A percentile compares a stretch with the other conserved stretches of the same genome.
Conservation (phyloP, 2,797 vertebrate genomes). For the Euphonia xanthogaster region DNA sequence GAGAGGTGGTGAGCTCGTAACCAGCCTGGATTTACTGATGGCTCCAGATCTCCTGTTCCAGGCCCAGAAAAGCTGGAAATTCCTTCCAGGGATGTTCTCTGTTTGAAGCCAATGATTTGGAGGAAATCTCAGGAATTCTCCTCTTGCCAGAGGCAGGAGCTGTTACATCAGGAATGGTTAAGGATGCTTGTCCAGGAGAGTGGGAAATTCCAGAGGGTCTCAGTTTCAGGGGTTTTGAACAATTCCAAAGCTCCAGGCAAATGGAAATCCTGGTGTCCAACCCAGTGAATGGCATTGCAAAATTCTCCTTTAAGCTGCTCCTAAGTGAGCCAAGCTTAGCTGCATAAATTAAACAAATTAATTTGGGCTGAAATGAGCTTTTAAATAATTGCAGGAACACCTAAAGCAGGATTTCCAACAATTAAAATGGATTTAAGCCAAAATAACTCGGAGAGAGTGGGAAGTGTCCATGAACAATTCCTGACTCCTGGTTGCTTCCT, state of each 20-base stretch:
- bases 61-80: conserved; percentile 18
- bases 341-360: background rate
- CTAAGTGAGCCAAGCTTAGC: background rate
- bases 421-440: background rate
- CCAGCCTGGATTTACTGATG: background rate
- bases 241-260: background rate
- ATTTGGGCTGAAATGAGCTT: background rate
- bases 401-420: background rate
- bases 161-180: background rate
- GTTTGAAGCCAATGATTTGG: background rate
- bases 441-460: background rate
- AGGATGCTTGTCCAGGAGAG: background rate
- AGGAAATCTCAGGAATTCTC: background rate
- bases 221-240: background rate
- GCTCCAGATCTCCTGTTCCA: background rate
- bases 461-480: background rate
- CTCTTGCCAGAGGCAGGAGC: background rate
- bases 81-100: background rate
- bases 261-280: background rate
- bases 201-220: background rate
- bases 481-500: background rate
- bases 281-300: background rate
- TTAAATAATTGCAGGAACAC: background rate
- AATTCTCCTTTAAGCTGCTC: background rate
- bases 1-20: background rate